Evolutionary conservation across 2,113 vertebrate genomes (phyloP).

Genomic region (Parotia lawesii): DNA sequence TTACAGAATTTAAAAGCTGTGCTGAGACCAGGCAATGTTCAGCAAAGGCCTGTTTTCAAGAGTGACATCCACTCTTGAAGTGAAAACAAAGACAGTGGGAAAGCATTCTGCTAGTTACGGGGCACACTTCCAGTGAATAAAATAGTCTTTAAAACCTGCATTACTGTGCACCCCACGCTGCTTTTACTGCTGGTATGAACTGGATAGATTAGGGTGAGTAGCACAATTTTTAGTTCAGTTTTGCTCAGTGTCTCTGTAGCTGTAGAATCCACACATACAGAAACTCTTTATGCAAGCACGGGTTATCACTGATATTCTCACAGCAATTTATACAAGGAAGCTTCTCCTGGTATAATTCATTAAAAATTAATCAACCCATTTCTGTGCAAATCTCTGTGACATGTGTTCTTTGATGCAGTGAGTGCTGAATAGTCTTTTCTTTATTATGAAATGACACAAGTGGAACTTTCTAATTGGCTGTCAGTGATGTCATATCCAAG

Average conservation of each 20-base stretch:
- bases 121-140: constrained; percentile 9
- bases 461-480: constrained; percentile 71
- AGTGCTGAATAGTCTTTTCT: constrained; percentile 68
- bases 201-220: constrained; percentile 2
- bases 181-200: constrained; percentile 34
- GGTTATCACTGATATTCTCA: constrained; percentile 47
- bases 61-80: background rate
- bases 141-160: constrained; percentile 15
- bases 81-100: background rate
- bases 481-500: constrained; percentile 64
- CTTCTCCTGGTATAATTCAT: constrained; percentile 66
- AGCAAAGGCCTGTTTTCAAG: background rate
- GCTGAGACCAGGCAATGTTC: background rate
- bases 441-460: constrained; percentile 69
- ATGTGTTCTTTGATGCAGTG: constrained; percentile 63
- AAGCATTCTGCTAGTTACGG: background rate
- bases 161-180: background rate
- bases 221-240: background rate
- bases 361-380: constrained; percentile 73
- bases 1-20: background rate
- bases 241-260: background rate
- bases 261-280: constrained; percentile 13
- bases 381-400: constrained; percentile 73
- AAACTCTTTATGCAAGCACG: constrained; percentile 44
- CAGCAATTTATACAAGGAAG: constrained; percentile 56